Percentiles rank a stretch among this genome's conserved stretches.
Conservation (phyloP, 1,140 invertebrate genomes). For the Eumeta japonica region DNA sequence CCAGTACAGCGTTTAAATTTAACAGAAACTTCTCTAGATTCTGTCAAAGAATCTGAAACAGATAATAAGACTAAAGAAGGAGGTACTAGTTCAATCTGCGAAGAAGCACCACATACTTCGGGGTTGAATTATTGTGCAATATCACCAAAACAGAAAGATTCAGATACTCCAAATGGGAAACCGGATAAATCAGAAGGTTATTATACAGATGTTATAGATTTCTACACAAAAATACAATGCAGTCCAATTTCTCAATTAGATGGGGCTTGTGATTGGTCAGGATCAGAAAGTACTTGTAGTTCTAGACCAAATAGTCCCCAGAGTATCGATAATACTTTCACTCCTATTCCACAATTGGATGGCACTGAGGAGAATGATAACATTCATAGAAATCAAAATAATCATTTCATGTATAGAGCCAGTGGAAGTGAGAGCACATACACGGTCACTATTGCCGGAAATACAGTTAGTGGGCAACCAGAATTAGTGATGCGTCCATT, state of each 20-base stretch:
- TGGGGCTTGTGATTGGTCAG: slow-evolving; percentile 63
- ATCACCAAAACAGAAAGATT: slow-evolving; percentile 41
- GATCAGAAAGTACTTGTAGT: slow-evolving; percentile 46
- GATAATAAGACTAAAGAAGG: slow-evolving; percentile 37
- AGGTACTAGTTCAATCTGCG: slow-evolving; percentile 24
- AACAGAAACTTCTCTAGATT: slow-evolving; percentile 32
- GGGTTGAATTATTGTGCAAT: slow-evolving; percentile 38
- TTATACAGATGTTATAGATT: slow-evolving; percentile 52
- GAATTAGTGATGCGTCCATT: slow-evolving; percentile 53
- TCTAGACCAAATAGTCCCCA: slow-evolving; percentile 41
- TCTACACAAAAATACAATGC: slow-evolving; percentile 55
- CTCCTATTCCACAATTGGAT: slow-evolving; percentile 70
- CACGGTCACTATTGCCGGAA: slow-evolving; percentile 50
- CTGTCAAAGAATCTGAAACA: slow-evolving; percentile 31
- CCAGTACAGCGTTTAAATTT: slow-evolving; percentile 32
- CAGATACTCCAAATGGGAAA: slow-evolving; percentile 27
- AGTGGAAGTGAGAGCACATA: slow-evolving; percentile 51
- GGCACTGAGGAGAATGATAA: slow-evolving; percentile 67
- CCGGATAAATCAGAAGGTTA: slow-evolving; percentile 46
- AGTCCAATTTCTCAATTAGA: slow-evolving; percentile 62
- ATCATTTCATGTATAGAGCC: slow-evolving; percentile 50
- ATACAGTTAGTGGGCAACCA: slow-evolving; percentile 41
- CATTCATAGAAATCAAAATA: slow-evolving; percentile 33
- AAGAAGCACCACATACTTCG: slow-evolving; percentile 39
- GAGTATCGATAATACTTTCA: slow-evolving; percentile 30